phyloP scores from a whole-genome alignment of 2,113 vertebrate species.

The Bagarius yarrelli region DNA sequence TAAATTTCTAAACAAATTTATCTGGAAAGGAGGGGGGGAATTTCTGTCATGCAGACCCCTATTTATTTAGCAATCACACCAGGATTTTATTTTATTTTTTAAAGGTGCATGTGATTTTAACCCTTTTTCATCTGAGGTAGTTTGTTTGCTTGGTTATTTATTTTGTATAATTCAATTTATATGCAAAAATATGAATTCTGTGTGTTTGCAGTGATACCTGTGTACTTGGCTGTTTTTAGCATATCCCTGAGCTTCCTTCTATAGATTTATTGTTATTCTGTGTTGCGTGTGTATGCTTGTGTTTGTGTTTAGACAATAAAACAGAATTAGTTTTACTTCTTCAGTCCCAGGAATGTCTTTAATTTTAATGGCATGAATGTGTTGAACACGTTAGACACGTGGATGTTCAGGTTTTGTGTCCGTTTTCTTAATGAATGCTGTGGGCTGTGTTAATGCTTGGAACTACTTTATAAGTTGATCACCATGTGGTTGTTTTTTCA shows the following conservation, averaged over 20 bases:
- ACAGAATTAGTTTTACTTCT: neutral
- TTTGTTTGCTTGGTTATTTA: neutral
- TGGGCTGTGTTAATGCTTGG: neutral
- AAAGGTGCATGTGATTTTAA: neutral
- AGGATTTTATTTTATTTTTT: too few species aligned
- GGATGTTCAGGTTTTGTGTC: neutral
- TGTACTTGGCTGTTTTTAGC: neutral
- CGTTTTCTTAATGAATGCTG: neutral
- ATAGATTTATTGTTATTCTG: neutral
- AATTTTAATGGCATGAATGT: slow-evolving; percentile 1
- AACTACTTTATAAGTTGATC: neutral
- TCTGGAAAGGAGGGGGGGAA: too few species aligned
- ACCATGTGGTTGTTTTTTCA: too few species aligned
- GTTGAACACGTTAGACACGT: neutral
- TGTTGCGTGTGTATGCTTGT: neutral
- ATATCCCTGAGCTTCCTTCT: neutral
- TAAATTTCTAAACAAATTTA: too few species aligned
- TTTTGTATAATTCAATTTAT: neutral
- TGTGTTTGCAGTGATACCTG: neutral
- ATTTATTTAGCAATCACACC: too few species aligned
- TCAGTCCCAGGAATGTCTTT: neutral
- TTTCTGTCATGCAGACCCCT: too few species aligned
- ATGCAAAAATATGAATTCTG: neutral
- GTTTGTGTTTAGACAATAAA: neutral
- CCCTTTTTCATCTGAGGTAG: neutral